Evolutionary conservation across 2,888 invertebrate species (phyloP).

Genomic region (Ectropis crepuscularia): DNA sequence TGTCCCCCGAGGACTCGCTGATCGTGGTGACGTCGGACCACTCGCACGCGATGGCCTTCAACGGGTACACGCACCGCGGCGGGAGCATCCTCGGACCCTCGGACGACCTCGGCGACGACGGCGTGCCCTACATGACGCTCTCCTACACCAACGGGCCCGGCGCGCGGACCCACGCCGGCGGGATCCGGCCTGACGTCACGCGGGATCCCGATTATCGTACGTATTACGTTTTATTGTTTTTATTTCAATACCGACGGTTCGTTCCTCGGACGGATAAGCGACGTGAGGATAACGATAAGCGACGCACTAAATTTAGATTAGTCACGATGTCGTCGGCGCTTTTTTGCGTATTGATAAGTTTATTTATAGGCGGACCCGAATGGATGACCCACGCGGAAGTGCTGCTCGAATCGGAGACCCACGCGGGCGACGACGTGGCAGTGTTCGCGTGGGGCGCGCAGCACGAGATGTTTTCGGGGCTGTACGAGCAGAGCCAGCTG

Average conservation of each 20-base stretch:
- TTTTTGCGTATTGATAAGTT: too few species aligned
- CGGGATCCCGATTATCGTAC: slow-evolving; percentile 66
- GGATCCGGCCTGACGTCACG: slow-evolving; percentile 77
- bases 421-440: slow-evolving; percentile 91
- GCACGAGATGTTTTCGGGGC: slow-evolving; percentile 89
- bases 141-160: slow-evolving; percentile 83
- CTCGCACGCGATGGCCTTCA: slow-evolving; percentile 88
- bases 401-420: slow-evolving; percentile 82
- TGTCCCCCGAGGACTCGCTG: slow-evolving; percentile 85
- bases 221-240: not conserved
- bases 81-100: slow-evolving; percentile 64
- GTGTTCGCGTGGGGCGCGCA: slow-evolving; percentile 89
- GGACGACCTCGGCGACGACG: slow-evolving; percentile 69
- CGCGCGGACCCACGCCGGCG: slow-evolving; percentile 84
- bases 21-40: slow-evolving; percentile 92
- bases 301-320: too few species aligned
- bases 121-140: slow-evolving; percentile 82
- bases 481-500: slow-evolving; percentile 90
- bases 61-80: slow-evolving; percentile 87
- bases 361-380: not conserved
- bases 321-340: too few species aligned
- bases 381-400: slow-evolving; percentile 9
- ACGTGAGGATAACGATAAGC: too few species aligned
- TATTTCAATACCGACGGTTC: too few species aligned
- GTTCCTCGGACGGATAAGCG: too few species aligned